Conservation (phyloP, 2,797 vertebrate species). For the Limnodromus scolopaceus region DNA sequence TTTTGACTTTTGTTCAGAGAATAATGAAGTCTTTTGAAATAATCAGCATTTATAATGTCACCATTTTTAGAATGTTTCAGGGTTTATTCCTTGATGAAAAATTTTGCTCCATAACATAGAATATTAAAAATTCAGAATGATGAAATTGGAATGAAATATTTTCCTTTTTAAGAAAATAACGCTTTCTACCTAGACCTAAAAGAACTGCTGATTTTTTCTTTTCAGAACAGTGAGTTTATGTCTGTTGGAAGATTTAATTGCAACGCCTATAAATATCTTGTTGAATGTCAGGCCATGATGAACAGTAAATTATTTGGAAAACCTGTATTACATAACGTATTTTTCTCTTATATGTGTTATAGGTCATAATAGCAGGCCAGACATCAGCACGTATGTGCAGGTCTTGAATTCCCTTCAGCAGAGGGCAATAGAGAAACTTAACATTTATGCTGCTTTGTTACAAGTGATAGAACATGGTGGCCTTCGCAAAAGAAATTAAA, state of each 20-base stretch:
- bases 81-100: neutral
- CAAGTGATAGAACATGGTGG: neutral
- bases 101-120: neutral
- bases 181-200: neutral
- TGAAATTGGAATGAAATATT: neutral
- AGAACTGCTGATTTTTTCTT: neutral
- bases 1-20: neutral
- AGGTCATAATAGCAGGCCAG: neutral
- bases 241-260: neutral
- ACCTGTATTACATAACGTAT: neutral
- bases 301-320: neutral
- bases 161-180: neutral
- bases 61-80: neutral
- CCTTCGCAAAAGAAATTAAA: neutral
- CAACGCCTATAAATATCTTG: neutral
- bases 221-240: neutral
- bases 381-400: neutral
- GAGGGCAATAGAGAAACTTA: neutral
- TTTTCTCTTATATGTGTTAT: neutral
- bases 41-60: rapidly evolving
- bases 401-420: neutral
- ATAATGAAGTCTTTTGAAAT: neutral
- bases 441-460: neutral
- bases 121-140: neutral
- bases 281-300: neutral